Evolutionary conservation across 2,113 vertebrate genomes (phyloP).

Genomic region (Todiramphus chloris): DNA sequence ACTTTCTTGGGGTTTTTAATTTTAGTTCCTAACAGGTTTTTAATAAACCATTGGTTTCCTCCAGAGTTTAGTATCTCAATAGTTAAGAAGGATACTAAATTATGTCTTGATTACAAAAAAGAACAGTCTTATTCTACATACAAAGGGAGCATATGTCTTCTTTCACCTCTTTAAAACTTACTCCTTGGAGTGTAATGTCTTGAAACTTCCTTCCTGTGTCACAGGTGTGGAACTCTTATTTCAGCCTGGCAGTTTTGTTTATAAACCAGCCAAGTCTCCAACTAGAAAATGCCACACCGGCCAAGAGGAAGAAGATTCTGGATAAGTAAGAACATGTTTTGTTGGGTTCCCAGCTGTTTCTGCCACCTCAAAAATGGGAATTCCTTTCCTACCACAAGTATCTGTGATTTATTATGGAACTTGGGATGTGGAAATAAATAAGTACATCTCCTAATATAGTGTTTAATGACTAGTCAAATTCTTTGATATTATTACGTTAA

Average conservation of each 20-base stretch:
- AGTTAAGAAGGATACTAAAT: background rate
- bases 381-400: background rate
- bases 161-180: background rate
- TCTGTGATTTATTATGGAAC: background rate
- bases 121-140: background rate
- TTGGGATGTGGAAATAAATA: background rate
- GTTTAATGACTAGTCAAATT: background rate
- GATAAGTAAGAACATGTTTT: conserved; percentile 87
- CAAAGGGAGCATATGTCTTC: background rate
- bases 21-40: background rate
- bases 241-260: conserved; percentile 95
- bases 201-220: conserved; percentile 24
- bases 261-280: conserved; percentile 99
- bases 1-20: background rate
- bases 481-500: background rate
- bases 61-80: background rate
- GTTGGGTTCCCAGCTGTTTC: background rate
- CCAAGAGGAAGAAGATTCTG: conserved; percentile 93
- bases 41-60: background rate
- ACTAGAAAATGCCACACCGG: conserved; percentile 86
- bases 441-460: background rate
- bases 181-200: background rate
- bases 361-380: background rate
- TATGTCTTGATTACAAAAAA: background rate
- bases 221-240: conserved; percentile 99